phyloP scores from a whole-genome alignment of 1,140 invertebrate species.

The Callitettix versicolor region DNA sequence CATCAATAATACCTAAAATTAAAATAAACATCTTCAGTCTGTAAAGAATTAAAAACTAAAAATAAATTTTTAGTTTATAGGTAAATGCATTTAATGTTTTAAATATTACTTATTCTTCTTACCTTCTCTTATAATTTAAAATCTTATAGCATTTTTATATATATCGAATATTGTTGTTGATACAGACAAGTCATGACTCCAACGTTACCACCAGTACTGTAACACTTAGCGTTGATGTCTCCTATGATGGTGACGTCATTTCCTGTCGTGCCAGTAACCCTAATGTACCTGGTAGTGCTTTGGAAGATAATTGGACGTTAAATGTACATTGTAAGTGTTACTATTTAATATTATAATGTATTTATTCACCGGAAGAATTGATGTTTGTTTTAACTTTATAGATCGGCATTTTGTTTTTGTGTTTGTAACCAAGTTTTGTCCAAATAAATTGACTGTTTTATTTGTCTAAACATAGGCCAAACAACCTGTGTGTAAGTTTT shows the following conservation, averaged over 20 bases:
- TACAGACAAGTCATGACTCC: conserved; percentile 51
- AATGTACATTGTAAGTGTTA: conserved; percentile 46
- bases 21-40: no score
- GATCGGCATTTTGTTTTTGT: neutral
- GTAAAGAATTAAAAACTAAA: no score
- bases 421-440: no score
- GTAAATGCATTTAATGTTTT: no score
- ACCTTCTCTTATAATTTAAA: neutral
- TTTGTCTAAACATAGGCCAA: no score
- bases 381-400: no score
- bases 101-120: no score
- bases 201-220: conserved; percentile 41
- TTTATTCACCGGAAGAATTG: neutral
- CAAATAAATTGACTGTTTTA: no score
- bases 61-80: no score
- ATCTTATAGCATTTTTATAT: neutral
- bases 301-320: conserved; percentile 47
- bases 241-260: conserved; percentile 48
- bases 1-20: no score
- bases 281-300: conserved; percentile 44
- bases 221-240: conserved; percentile 39
- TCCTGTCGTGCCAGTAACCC: conserved; percentile 56
- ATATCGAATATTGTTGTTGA: conserved; percentile 5
- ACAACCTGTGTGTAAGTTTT: no score
- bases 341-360: no score